Base-by-base conservation (phyloP, 2,888 invertebrate genomes). In the Crioceris asparagi region DNA sequence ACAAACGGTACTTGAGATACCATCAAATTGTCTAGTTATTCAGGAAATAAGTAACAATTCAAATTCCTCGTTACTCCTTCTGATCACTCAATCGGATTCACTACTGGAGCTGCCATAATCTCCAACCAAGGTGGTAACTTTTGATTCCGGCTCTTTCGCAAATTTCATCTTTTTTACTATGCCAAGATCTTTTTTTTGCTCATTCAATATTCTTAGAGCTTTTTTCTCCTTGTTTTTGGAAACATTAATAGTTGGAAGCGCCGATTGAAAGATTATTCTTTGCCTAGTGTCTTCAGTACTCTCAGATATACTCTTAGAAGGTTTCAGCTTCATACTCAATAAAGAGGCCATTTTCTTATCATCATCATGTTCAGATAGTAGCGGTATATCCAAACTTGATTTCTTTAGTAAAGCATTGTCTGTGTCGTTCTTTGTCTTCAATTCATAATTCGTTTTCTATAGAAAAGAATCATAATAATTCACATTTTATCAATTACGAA, bases 301-400 rank as follows among this genome's bases (percentile, higher is more conserved):
- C 53, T 79, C 77, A 34, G 70, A 66, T 23, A 77, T 72, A 62
- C 75, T 73, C 56, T 66, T 70, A 5, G 44, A 63, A 1, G 81
- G 77, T 54, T 76, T 74, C 3, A 83, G 63, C 54, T 77, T 74
- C 29, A 83, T 66, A 38, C 78, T 72, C 45, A 88, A 71, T 3
- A 92, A 67, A 0, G 79, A 72, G 0, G 93, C 93, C 63, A 88
- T 68, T 57, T 77, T 77, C 35, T 74, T 71, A 57, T 94, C 93
- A 41, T 88, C 84, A 35, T 79, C 77, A 14, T 70, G 71, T 63
- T 94, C 93, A 1, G 82, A 77, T 1, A 92, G 65, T 3, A 94
- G 68, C 6, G 72, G 67, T 27, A 94, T 83, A 52, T 82, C 75
- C 14, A 93, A 65, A 11, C 86, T 83, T 17, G 79, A 77, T 59